phyloP scores from a whole-genome alignment of 2,888 invertebrate genomes.

The Caenorhabditis imperialis region DNA sequence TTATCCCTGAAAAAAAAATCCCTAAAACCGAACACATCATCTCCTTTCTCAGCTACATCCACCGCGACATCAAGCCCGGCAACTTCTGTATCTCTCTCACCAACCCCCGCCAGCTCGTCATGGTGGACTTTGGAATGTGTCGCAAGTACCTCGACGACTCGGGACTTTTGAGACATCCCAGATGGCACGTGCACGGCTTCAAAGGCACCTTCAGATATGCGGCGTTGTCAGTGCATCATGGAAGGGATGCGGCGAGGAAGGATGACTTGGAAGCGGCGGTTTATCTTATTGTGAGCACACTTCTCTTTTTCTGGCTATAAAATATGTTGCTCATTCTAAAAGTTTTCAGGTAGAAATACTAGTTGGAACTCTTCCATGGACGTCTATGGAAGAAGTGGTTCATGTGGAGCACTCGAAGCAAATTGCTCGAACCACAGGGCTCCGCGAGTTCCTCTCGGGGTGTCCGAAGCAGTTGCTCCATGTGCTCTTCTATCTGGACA shows the following conservation, averaged over 20 bases:
- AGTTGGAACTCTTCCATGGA: slow-evolving; percentile 70
- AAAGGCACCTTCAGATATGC: slow-evolving; percentile 62
- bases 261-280: slow-evolving; percentile 72
- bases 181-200: slow-evolving; percentile 50
- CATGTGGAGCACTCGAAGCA: slow-evolving; percentile 52
- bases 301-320: background rate
- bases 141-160: slow-evolving; percentile 29
- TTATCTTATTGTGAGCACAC: no score
- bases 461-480: slow-evolving; percentile 70
- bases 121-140: slow-evolving; percentile 72
- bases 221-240: slow-evolving; percentile 59
- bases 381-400: slow-evolving; percentile 50
- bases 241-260: slow-evolving; percentile 65
- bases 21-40: no score
- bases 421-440: slow-evolving; percentile 39
- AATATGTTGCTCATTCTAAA: no score
- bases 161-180: slow-evolving; percentile 48
- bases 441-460: slow-evolving; percentile 63
- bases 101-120: slow-evolving; percentile 53
- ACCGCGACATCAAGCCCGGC: slow-evolving; percentile 69
- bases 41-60: slow-evolving; percentile 58
- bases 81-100: slow-evolving; percentile 63
- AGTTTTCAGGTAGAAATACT: slow-evolving; percentile 66
- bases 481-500: slow-evolving; percentile 55
- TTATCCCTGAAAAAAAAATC: no score